These are phyloP conservation scores for Spatulosminthurus flaviceps DNA, from an alignment of 2,888 invertebrate genomes.

Conservation along the genomic window DNA sequence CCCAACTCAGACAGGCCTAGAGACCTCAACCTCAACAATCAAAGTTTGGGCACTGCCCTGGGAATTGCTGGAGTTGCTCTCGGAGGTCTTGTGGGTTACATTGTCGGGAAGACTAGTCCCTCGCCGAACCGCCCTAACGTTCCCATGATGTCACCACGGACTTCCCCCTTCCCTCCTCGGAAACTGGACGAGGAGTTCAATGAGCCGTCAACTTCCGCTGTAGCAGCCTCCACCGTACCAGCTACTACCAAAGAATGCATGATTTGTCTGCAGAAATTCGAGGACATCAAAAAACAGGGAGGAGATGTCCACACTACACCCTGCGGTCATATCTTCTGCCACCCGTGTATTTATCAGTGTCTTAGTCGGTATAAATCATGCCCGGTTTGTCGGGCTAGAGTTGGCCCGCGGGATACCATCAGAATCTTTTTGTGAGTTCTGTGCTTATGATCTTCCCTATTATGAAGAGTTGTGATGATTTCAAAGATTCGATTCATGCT, in stretches of 20 bases:
- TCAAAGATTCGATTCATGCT: too few species aligned
- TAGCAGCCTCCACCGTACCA: background rate
- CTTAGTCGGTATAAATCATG: background rate
- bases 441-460: too few species aligned
- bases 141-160: background rate
- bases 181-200: background rate
- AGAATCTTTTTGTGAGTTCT: conserved; percentile 6
- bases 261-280: conserved; percentile 9
- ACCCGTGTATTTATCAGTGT: conserved; percentile 14
- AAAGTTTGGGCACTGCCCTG: background rate
- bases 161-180: background rate
- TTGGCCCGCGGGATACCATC: background rate
- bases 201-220: too few species aligned
- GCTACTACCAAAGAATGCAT: background rate
- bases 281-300: background rate
- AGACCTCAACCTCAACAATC: background rate
- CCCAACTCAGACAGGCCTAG: background rate
- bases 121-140: background rate
- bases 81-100: background rate
- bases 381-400: background rate
- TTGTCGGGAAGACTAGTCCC: background rate
- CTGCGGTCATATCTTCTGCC: conserved; percentile 31
- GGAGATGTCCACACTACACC: conserved; percentile 30
- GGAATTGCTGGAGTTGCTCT: conserved; percentile 10
- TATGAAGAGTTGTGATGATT: too few species aligned